A percentile compares a stretch with the other conserved stretches of the same genome.
These are phyloP conservation scores for Macaca nemestrina DNA, from an alignment of 2,113 vertebrate species.

Conservation along the genomic window DNA sequence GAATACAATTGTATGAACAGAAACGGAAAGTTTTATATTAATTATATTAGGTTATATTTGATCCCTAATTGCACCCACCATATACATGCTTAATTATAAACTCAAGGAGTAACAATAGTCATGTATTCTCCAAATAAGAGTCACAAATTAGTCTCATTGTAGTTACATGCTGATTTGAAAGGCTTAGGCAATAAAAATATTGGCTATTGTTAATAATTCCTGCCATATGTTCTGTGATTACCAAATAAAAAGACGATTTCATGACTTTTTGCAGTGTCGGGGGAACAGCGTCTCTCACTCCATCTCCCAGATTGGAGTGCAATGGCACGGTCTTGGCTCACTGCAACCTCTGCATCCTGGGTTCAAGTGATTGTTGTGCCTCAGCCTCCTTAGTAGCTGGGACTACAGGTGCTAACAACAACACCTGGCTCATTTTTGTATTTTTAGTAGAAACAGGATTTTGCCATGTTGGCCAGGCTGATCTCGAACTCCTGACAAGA, in stretches of 20 bases:
- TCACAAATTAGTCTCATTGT: not conserved
- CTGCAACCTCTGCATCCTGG: too few species aligned
- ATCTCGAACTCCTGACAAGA: too few species aligned
- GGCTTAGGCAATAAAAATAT: not conserved
- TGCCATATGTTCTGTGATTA: not conserved
- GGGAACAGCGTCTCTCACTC: too few species aligned
- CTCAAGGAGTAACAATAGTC: not conserved
- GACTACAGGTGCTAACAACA: too few species aligned
- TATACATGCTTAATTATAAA: not conserved
- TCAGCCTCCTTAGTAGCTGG: too few species aligned
- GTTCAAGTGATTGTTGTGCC: too few species aligned
- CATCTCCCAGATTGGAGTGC: too few species aligned
- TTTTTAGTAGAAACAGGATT: too few species aligned
- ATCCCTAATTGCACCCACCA: not conserved
- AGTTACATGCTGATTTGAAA: not conserved
- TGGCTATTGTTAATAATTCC: not conserved
- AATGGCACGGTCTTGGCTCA: too few species aligned
- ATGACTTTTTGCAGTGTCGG: not conserved
- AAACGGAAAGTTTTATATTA: not conserved
- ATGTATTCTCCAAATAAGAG: not conserved
- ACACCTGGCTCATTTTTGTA: too few species aligned
- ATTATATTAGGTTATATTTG: not conserved
- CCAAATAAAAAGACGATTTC: not conserved
- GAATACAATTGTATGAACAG: not conserved
- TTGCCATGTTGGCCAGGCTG: too few species aligned